A percentile compares a stretch with the other conserved stretches of the same genome.
These are phyloP conservation scores for Lacanobia wlatinum DNA, from an alignment of 2,888 invertebrate genomes.

Conservation along the genomic window DNA sequence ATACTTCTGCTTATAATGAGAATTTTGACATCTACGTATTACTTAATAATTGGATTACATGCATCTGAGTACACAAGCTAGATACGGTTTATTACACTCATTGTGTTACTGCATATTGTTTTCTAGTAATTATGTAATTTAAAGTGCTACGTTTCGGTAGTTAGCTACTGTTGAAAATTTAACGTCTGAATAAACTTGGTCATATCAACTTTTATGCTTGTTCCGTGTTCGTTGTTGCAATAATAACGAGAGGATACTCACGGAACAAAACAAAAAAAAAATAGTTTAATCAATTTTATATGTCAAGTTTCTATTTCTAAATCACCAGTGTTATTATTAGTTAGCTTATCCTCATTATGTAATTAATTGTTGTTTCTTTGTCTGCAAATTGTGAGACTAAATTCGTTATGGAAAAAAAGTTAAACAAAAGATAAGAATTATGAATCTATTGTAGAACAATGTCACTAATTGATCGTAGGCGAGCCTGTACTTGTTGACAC, in stretches of 20 bases:
- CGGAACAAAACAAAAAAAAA: slow-evolving; percentile 17
- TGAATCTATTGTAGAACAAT: slow-evolving; percentile 80
- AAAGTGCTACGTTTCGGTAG: slow-evolving; percentile 13
- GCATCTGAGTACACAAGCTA: slow-evolving; percentile 43
- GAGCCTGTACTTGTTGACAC: slow-evolving; percentile 66
- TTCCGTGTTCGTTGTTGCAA: slow-evolving; percentile 10
- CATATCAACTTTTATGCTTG: slow-evolving; percentile 19
- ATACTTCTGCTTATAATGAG: slow-evolving; percentile 44
- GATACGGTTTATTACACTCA: slow-evolving; percentile 41
- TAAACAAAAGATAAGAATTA: slow-evolving; percentile 77
- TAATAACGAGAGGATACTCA: slow-evolving; percentile 7
- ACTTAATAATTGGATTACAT: slow-evolving; percentile 51
- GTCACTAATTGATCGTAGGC: slow-evolving; percentile 82
- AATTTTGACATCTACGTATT: slow-evolving; percentile 55
- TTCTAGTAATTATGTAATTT: slow-evolving; percentile 40
- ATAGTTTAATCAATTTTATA: slow-evolving; percentile 18
- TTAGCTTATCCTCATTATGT: slow-evolving; percentile 53
- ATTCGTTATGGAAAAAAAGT: slow-evolving; percentile 67
- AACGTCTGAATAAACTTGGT: slow-evolving; percentile 29
- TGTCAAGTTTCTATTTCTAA: slow-evolving; percentile 35
- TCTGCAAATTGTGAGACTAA: slow-evolving; percentile 50
- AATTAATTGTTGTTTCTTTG: slow-evolving; percentile 61
- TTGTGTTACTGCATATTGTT: slow-evolving; percentile 40
- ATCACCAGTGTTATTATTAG: slow-evolving; percentile 58
- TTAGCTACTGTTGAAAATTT: neutral